Evolutionary conservation across 2,888 invertebrate genomes (phyloP), one percentile per base, ranked within the genome.

Genomic region (Drepana falcataria): DNA sequence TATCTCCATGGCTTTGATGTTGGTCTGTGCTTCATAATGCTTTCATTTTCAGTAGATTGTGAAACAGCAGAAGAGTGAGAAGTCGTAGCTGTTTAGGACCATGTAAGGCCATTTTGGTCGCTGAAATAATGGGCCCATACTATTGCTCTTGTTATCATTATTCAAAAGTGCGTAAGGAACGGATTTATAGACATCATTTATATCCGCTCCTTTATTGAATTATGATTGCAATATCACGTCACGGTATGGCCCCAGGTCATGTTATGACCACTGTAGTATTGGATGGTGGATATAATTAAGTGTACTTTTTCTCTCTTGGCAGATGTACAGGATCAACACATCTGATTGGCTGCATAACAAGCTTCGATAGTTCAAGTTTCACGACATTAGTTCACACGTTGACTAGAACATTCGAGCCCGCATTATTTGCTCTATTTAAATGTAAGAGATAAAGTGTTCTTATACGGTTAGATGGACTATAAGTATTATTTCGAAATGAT

Each of bases 271-370:
- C 21, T 21, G 21, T 21, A 21, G 21, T 21, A 21, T 21, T 21
- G 21, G 21, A 21, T 21, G 21, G 21, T 21, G 21, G 21, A 21
- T 21, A 57, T 54, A 52, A 71, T 72, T 77, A 87, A 90, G 91
- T 90, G 84, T 91, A 92, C 89, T 92, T 92, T 92, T 92, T 92
- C 91, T 88, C 83, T 87, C 83, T 82, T 83, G 89, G 73, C 94
- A 95, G 95, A 95, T 93, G 93, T 93, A 83, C 94, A 93, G 88
- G 94, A 94, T 83, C 94, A 94, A 90, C 93, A 93, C 91, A 94
- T 94, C 92, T 95, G 91, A 93, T 78, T 82, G 72, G 73, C 71
- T 73, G 77, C 83, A 79, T 77, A 77, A 76, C 78, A 78, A 78
- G 74, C 81, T 75, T 66, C 83, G 69, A 73, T 79, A 71, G 63